Percentiles rank a stretch among this genome's conserved stretches.
These are phyloP conservation scores for Sinelater perroti DNA, from an alignment of 2,888 invertebrate species.

Conservation along the genomic window DNA sequence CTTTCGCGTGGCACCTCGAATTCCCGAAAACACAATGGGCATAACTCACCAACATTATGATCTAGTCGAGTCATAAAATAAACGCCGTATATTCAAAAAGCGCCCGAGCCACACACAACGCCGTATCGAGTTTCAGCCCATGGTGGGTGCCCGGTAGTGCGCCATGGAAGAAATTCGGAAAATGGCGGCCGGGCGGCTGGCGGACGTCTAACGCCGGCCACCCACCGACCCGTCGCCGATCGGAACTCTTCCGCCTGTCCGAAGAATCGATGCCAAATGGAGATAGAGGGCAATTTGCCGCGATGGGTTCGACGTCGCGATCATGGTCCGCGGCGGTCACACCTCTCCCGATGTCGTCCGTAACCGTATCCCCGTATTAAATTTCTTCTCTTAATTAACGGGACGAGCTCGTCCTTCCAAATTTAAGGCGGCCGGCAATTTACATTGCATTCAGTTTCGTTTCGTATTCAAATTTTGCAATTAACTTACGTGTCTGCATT, in stretches of 20 bases:
- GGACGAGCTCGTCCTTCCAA: conserved; percentile 27
- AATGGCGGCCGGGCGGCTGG: conserved; percentile 21
- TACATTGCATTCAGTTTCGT: conserved; percentile 38
- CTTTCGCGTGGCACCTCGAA: conserved; percentile 35
- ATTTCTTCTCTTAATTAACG: conserved; percentile 36
- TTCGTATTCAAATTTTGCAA: conserved; percentile 42
- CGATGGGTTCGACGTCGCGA: conserved; percentile 36
- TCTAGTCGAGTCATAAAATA: conserved; percentile 41
- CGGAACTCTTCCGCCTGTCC: conserved; percentile 36
- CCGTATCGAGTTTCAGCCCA: conserved; percentile 41
- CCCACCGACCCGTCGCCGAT: conserved; percentile 27
- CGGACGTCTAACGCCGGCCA: conserved; percentile 32
- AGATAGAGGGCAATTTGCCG: conserved; percentile 37
- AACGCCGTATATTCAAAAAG: conserved; percentile 35
- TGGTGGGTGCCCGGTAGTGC: conserved; percentile 15
- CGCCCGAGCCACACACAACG: conserved; percentile 42
- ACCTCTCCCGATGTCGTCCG: conserved; percentile 32
- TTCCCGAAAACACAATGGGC: conserved; percentile 39
- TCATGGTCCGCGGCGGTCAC: conserved; percentile 35
- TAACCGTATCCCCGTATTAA: conserved; percentile 36
- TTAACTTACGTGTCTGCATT: conserved; percentile 35
- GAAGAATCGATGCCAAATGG: conserved; percentile 34
- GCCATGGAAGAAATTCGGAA: conserved; percentile 22
- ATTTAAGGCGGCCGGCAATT: conserved; percentile 32
- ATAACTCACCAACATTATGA: conserved; percentile 43